Conservation (phyloP, 2,888 invertebrate genomes). For the Agrotis segetum region DNA sequence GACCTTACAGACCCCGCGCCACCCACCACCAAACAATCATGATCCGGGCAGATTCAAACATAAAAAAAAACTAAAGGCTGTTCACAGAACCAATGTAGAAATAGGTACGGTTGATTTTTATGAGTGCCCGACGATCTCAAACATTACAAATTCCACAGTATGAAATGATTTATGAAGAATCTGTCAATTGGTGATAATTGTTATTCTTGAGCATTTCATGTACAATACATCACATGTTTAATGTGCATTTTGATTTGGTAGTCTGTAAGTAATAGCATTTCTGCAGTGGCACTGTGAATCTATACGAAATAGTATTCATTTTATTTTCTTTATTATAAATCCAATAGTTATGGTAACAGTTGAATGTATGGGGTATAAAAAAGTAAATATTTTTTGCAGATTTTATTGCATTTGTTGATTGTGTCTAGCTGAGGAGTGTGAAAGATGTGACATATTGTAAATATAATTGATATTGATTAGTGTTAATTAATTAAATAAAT, state of each 20-base stretch:
- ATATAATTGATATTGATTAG: slow-evolving; percentile 87
- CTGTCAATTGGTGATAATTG: slow-evolving; percentile 48
- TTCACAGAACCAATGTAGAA: slow-evolving; percentile 78
- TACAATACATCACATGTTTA: slow-evolving; percentile 51
- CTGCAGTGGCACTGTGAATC: slow-evolving; percentile 77
- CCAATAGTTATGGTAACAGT: slow-evolving; percentile 60
- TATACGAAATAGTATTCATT: slow-evolving; percentile 68
- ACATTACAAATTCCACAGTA: slow-evolving; percentile 49
- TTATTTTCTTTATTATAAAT: slow-evolving; percentile 67
- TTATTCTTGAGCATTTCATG: slow-evolving; percentile 57
- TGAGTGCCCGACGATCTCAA: slow-evolving; percentile 54
- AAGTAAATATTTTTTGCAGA: slow-evolving; percentile 77
- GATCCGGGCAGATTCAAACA: slow-evolving; percentile 70
- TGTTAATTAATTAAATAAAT: slow-evolving; percentile 83
- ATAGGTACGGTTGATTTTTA: slow-evolving; percentile 57
- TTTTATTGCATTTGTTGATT: slow-evolving; percentile 83
- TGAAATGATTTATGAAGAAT: slow-evolving; percentile 30
- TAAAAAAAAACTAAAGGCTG: slow-evolving; percentile 67
- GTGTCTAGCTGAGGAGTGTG: slow-evolving; percentile 73
- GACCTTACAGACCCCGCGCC: slow-evolving; percentile 77
- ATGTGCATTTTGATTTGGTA: slow-evolving; percentile 57
- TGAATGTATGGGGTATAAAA: slow-evolving; percentile 69
- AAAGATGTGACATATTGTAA: slow-evolving; percentile 81
- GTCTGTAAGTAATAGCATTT: slow-evolving; percentile 62
- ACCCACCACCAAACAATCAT: slow-evolving; percentile 84